Evolutionary conservation across 2,888 invertebrate species (phyloP).

Genomic region (Apomyelois bistriatella): DNA sequence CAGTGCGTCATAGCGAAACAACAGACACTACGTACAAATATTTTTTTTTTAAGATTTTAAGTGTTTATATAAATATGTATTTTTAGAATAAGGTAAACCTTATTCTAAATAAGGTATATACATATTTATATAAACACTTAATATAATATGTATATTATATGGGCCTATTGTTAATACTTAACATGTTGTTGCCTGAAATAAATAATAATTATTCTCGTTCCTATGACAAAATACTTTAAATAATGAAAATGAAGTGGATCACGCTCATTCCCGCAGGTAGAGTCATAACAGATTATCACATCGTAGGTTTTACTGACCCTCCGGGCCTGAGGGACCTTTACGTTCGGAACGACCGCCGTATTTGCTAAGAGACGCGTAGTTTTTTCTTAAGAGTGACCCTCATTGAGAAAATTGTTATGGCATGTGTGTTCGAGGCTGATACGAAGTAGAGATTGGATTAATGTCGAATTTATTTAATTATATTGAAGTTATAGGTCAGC

Average conservation of each 20-base stretch:
- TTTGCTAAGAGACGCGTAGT: constrained; percentile 32
- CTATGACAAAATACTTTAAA: neutral
- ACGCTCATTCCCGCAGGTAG: neutral
- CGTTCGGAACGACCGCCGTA: constrained; percentile 27
- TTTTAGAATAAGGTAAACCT: too few species aligned
- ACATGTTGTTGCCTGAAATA: too few species aligned
- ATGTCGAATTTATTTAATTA: neutral
- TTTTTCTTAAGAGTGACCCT: constrained; percentile 26
- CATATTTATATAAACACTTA: too few species aligned
- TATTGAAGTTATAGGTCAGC: too few species aligned
- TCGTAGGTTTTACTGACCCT: constrained; percentile 16
- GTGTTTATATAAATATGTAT: too few species aligned
- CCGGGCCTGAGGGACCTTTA: constrained; percentile 18
- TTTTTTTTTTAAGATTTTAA: too few species aligned
- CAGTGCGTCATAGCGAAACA: too few species aligned
- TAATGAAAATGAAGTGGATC: neutral
- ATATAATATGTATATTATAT: too few species aligned
- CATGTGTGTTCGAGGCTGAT: constrained; percentile 31
- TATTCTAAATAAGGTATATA: too few species aligned
- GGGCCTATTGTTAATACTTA: too few species aligned
- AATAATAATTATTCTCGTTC: too few species aligned
- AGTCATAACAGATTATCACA: constrained; percentile 12
- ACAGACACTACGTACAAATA: too few species aligned
- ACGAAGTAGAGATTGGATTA: constrained; percentile 22
- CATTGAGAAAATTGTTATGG: constrained; percentile 35